These are phyloP conservation scores for Clistopyga incitator DNA, from an alignment of 2,888 invertebrate species.

Conservation along the genomic window DNA sequence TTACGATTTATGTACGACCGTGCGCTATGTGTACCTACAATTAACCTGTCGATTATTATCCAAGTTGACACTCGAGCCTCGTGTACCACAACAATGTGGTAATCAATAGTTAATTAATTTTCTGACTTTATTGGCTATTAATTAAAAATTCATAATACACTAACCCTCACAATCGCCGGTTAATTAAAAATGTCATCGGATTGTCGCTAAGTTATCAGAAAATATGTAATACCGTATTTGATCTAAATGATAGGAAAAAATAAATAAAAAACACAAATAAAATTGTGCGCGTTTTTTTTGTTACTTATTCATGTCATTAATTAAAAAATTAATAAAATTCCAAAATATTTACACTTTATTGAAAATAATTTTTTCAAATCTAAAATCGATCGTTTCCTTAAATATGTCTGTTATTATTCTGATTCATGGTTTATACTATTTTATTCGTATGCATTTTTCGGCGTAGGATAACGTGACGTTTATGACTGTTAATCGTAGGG, in stretches of 20 bases:
- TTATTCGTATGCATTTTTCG: neutral
- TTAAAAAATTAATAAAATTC: no score
- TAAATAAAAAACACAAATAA: no score
- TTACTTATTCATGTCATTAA: no score
- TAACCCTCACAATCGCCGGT: neutral
- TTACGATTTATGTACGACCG: neutral
- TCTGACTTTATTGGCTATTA: neutral
- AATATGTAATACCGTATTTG: neutral
- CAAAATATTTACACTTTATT: no score
- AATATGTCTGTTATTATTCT: no score
- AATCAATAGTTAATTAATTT: neutral
- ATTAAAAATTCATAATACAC: neutral
- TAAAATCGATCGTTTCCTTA: no score
- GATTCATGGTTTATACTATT: neutral
- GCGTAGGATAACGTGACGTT: neutral
- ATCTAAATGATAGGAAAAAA: no score
- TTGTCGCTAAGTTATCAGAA: neutral
- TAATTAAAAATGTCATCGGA: neutral
- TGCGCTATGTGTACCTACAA: neutral
- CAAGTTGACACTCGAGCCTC: neutral
- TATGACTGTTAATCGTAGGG: conserved; percentile 70
- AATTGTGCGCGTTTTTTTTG: no score
- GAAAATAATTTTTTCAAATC: no score
- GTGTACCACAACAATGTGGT: neutral
- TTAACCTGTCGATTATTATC: neutral